Conservation (phyloP, 2,113 vertebrate species). For the Strix uralensis region DNA sequence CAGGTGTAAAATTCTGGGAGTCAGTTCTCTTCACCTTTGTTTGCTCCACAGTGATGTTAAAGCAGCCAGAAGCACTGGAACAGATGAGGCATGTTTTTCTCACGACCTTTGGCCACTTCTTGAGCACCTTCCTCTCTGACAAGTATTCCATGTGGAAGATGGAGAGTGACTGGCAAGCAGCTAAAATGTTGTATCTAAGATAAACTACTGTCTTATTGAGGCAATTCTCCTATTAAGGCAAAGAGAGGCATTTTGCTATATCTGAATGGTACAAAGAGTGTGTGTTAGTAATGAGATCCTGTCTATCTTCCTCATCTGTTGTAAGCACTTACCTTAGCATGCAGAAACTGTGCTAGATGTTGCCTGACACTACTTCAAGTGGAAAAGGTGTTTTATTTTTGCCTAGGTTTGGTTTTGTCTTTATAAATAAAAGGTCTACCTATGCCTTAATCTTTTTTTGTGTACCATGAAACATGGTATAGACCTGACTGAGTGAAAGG, state of each 20-base stretch:
- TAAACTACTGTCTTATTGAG: neutral
- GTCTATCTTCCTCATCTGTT: neutral
- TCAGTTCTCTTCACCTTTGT: neutral
- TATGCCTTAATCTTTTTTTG: neutral
- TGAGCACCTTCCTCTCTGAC: neutral
- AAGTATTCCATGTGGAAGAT: neutral
- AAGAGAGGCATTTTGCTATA: neutral
- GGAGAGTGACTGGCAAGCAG: neutral
- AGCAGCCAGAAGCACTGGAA: neutral
- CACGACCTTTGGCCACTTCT: neutral
- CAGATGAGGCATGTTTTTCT: neutral
- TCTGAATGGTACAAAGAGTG: neutral
- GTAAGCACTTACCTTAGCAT: neutral
- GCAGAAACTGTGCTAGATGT: neutral
- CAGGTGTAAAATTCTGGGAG: neutral
- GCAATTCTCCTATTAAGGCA: neutral
- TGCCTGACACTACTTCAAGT: neutral
- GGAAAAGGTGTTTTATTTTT: neutral
- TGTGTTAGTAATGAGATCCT: neutral
- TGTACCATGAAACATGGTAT: neutral
- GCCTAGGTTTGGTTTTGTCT: neutral
- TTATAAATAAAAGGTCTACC: neutral
- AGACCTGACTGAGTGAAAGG: neutral
- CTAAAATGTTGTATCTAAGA: neutral
- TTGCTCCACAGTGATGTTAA: neutral